phyloP scores from a whole-genome alignment of 2,888 invertebrate genomes.

The Troides oblongomaculatus region DNA sequence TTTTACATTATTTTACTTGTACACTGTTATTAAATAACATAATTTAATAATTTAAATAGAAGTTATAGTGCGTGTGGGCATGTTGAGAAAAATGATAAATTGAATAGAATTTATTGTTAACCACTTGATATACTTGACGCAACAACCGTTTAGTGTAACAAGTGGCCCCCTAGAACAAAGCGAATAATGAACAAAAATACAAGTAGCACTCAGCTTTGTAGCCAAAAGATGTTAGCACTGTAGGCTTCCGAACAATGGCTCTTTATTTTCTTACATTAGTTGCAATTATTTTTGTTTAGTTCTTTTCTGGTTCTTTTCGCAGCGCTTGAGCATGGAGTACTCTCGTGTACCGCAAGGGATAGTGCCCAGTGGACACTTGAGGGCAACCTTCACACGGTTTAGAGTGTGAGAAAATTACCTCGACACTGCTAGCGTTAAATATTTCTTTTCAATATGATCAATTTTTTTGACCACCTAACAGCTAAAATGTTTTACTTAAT shows the following conservation, averaged over 20 bases:
- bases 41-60: not conserved
- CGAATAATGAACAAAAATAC: slow-evolving; percentile 59
- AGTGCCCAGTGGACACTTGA: slow-evolving; percentile 38
- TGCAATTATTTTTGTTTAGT: slow-evolving; percentile 61
- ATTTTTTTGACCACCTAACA: not conserved
- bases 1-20: not conserved
- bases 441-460: not conserved
- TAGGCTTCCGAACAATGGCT: slow-evolving; percentile 52
- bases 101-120: slow-evolving; percentile 50
- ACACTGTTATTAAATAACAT: not conserved
- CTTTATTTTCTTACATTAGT: slow-evolving; percentile 74
- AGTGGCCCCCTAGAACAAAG: slow-evolving; percentile 61
- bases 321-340: slow-evolving; percentile 47
- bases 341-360: slow-evolving; percentile 48
- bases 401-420: slow-evolving; percentile 38
- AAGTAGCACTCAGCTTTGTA: slow-evolving; percentile 63
- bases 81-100: slow-evolving; percentile 37
- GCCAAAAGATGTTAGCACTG: slow-evolving; percentile 66
- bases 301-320: slow-evolving; percentile 54
- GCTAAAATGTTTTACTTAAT: no score
- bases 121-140: slow-evolving; percentile 49
- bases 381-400: slow-evolving; percentile 46
- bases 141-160: slow-evolving; percentile 54
- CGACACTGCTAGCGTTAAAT: not conserved
- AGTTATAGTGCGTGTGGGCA: not conserved